phyloP scores from a whole-genome alignment of 2,888 invertebrate genomes.

The Diarsia mendica region DNA sequence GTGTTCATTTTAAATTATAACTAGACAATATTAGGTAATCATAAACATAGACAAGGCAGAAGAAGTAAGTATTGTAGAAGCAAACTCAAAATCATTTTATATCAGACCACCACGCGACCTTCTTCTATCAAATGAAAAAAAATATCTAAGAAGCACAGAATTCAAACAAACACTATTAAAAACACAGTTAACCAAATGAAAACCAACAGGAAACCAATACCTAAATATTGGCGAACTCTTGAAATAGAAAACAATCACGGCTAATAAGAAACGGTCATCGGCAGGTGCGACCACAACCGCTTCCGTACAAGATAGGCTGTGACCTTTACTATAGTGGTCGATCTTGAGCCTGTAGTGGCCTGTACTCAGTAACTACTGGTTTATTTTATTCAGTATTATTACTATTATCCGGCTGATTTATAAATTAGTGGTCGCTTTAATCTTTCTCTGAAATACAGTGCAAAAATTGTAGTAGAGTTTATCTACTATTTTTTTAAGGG shows the following conservation, averaged over 20 bases:
- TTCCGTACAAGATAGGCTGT: constrained; percentile 59
- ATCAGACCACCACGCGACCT: too few species aligned
- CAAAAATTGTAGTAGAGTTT: too few species aligned
- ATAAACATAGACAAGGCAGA: too few species aligned
- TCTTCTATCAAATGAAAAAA: too few species aligned
- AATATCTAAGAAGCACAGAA: too few species aligned
- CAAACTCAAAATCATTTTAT: too few species aligned
- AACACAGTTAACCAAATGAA: constrained; percentile 13
- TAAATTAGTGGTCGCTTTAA: not conserved
- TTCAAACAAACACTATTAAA: not conserved
- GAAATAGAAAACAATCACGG: constrained; percentile 63
- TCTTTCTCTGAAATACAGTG: not conserved
- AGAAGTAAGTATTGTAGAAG: too few species aligned
- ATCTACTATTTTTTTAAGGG: too few species aligned
- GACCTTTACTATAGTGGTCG: constrained; percentile 37
- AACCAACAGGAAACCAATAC: constrained; percentile 53
- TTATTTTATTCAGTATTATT: not conserved
- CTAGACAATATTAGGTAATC: too few species aligned
- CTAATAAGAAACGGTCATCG: constrained; percentile 58
- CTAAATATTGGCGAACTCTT: constrained; percentile 54
- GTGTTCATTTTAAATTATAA: too few species aligned
- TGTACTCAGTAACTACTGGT: not conserved
- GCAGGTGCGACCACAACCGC: constrained; percentile 68
- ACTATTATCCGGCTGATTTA: not conserved
- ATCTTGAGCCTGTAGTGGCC: constrained; percentile 1